A percentile compares a stretch with the other conserved stretches of the same genome.
Conservation (phyloP, 2,888 invertebrate genomes). For the Chelonus formosanus region DNA sequence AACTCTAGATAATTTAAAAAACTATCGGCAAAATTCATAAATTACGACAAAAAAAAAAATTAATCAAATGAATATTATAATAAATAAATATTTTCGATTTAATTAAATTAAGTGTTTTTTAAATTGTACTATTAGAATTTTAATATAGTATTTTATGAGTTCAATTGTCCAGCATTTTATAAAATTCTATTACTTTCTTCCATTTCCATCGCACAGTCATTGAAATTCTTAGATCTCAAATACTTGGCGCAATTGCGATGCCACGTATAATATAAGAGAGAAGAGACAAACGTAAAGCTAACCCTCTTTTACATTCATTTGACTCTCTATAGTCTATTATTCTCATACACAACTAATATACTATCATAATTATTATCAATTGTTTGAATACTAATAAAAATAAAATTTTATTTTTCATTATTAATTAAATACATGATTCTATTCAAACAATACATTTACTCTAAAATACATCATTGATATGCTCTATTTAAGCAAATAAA, state of each 20-base stretch:
- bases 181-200: slow-evolving; percentile 33
- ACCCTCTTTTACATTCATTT: slow-evolving; percentile 7
- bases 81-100: too few relatives aligned
- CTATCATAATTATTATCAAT: too few relatives aligned
- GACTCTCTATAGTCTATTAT: slow-evolving; percentile 24
- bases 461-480: too few relatives aligned
- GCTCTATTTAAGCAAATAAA: too few relatives aligned
- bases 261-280: too few relatives aligned
- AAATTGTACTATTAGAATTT: slow-evolving; percentile 55
- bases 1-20: background rate
- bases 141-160: slow-evolving; percentile 64
- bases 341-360: slow-evolving; percentile 27
- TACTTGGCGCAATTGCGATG: slow-evolving; percentile 48
- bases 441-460: too few relatives aligned
- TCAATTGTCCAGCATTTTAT: slow-evolving; percentile 65
- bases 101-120: background rate
- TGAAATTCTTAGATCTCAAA: slow-evolving; percentile 66
- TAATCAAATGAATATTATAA: background rate
- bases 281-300: background rate
- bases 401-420: too few relatives aligned
- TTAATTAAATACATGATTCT: too few relatives aligned
- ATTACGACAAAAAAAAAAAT: too few relatives aligned
- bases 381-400: too few relatives aligned
- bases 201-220: slow-evolving; percentile 58
- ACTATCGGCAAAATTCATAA: background rate